A percentile compares a stretch with the other conserved stretches of the same genome.
phyloP scores from a whole-genome alignment of 2,113 vertebrate genomes.

The Macquaria ambigua region DNA sequence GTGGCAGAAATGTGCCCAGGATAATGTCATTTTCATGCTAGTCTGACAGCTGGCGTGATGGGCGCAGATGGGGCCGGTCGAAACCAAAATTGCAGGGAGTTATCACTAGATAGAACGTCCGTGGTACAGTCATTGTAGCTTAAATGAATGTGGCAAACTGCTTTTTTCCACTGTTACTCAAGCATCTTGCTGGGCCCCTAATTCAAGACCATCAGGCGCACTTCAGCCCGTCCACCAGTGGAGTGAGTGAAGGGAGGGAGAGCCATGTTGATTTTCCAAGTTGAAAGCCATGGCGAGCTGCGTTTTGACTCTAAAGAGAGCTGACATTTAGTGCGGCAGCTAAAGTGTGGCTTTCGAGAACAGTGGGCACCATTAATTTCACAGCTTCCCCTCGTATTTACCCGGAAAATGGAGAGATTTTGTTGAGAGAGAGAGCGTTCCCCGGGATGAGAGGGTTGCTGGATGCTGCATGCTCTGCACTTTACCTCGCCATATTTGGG shows the following conservation, averaged over 20 bases:
- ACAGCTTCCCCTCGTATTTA: constrained; percentile 65
- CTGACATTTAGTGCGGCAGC: constrained; percentile 78
- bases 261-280: constrained; percentile 55
- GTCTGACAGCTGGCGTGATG: constrained; percentile 62
- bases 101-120: constrained; percentile 47
- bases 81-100: constrained; percentile 69
- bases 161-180: constrained; percentile 65
- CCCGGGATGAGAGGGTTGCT: constrained; percentile 24
- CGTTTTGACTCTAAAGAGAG: constrained; percentile 73
- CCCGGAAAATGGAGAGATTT: constrained; percentile 45
- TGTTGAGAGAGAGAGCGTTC: not conserved
- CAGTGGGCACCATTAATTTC: constrained; percentile 73
- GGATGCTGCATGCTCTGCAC: constrained; percentile 28
- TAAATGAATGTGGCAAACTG: constrained; percentile 74
- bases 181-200: constrained; percentile 63
- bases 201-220: constrained; percentile 76
- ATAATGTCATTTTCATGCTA: constrained; percentile 68
- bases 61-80: constrained; percentile 59
- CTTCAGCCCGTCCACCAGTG: constrained; percentile 61
- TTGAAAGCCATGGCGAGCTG: constrained; percentile 58
- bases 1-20: constrained; percentile 58
- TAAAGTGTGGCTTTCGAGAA: constrained; percentile 70
- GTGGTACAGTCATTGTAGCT: constrained; percentile 42
- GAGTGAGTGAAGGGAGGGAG: constrained; percentile 38
- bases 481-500: constrained; percentile 33